Conservation (phyloP, 2,113 vertebrate genomes). For the Lophochroa leadbeateri region DNA sequence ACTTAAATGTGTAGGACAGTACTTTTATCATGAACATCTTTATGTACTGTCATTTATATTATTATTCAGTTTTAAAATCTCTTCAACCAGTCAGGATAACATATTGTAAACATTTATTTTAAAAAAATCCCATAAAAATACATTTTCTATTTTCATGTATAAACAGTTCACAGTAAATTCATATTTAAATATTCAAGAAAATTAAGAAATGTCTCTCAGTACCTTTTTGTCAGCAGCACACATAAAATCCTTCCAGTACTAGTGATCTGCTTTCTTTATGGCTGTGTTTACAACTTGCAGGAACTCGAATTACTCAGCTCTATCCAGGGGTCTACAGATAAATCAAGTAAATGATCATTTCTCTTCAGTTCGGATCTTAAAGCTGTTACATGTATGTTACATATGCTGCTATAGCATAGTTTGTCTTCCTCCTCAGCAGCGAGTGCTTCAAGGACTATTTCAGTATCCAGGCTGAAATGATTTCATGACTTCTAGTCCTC, state of each 20-base stretch:
- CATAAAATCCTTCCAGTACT: background rate
- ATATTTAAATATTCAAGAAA: background rate
- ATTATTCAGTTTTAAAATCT: background rate
- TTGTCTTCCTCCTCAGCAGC: background rate
- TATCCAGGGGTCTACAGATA: background rate
- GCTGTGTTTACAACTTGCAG: background rate
- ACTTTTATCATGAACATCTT: background rate
- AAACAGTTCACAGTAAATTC: background rate
- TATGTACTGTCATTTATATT: background rate
- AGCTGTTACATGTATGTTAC: background rate
- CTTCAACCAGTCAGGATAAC: background rate
- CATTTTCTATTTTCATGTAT: background rate
- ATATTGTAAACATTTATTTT: background rate
- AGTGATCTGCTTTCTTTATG: background rate
- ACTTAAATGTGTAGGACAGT: background rate
- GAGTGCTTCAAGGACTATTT: background rate
- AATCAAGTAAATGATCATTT: background rate
- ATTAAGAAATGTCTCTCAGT: background rate
- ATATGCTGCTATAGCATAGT: background rate
- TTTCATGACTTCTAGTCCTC: background rate
- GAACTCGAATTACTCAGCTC: background rate
- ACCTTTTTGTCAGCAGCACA: background rate
- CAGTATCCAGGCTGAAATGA: background rate
- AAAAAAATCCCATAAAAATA: background rate
- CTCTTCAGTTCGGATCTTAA: conserved; percentile 3